Evolutionary conservation across 1,140 invertebrate species (phyloP).

Genomic region (Drosophila lowei): DNA sequence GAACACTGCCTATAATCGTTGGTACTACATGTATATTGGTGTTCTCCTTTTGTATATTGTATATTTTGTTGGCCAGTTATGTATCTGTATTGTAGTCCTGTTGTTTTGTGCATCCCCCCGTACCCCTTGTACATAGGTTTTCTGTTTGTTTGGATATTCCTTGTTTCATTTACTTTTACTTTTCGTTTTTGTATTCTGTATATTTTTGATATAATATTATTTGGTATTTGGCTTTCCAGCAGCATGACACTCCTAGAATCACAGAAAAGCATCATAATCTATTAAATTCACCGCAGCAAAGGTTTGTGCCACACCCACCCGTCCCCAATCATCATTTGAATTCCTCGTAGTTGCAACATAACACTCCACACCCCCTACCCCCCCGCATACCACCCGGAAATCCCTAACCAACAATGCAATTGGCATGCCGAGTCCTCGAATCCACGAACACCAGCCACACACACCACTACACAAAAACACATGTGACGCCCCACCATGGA

Average conservation of each 20-base stretch:
- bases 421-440: slow-evolving; percentile 30
- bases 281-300: slow-evolving; percentile 81
- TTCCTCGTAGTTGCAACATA: too few species aligned
- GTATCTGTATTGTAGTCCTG: too few species aligned
- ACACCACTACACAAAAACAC: slow-evolving; percentile 6
- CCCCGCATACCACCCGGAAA: slow-evolving; percentile 18
- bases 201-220: slow-evolving; percentile 64
- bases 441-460: slow-evolving; percentile 22
- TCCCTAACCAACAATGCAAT: slow-evolving; percentile 26
- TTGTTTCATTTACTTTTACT: slow-evolving; percentile 34
- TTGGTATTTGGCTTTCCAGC: slow-evolving; percentile 82
- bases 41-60: neutral
- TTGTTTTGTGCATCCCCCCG: too few species aligned
- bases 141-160: slow-evolving; percentile 5
- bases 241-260: slow-evolving; percentile 83
- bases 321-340: too few species aligned
- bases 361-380: slow-evolving; percentile 12
- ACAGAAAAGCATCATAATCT: slow-evolving; percentile 82
- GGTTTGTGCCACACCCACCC: slow-evolving; percentile 67
- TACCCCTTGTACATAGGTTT: too few species aligned
- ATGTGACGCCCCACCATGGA: slow-evolving; percentile 23
- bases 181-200: slow-evolving; percentile 39
- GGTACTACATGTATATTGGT: too few species aligned
- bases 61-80: neutral
- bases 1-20: too few species aligned